Conservation (phyloP, 2,797 vertebrate genomes). For the Acipenser transmontanus region DNA sequence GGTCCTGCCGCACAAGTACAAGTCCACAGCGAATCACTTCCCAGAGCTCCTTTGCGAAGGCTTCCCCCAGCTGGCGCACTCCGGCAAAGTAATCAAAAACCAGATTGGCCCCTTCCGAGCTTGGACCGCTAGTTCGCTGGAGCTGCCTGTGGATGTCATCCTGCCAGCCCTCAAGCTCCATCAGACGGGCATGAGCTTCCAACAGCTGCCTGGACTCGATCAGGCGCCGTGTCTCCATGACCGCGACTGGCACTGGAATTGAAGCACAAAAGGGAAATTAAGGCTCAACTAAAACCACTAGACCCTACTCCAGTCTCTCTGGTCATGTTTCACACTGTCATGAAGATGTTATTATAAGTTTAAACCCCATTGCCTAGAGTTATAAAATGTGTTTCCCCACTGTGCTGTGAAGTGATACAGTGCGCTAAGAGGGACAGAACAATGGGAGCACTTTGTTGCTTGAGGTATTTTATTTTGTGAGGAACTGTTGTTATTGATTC, state of each 20-base stretch:
- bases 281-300: too few species aligned
- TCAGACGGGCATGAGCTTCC: conserved; percentile 79
- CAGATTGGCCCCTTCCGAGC: conserved; percentile 53
- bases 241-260: conserved; percentile 61
- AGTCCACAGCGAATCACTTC: conserved; percentile 69
- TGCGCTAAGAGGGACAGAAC: too few species aligned
- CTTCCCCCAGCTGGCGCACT: conserved; percentile 71
- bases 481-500: too few species aligned
- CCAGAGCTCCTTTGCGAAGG: conserved; percentile 79
- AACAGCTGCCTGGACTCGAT: conserved; percentile 70
- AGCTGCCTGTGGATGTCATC: conserved; percentile 77
- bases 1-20: conserved; percentile 72
- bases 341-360: too few species aligned
- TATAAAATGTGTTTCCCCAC: too few species aligned
- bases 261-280: too few species aligned
- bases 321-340: too few species aligned
- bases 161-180: conserved; percentile 79
- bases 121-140: conserved; percentile 39
- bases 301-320: too few species aligned
- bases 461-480: too few species aligned
- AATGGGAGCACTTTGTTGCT: too few species aligned
- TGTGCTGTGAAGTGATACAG: too few species aligned
- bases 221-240: conserved; percentile 66
- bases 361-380: too few species aligned
- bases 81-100: conserved; percentile 74